Conservation (phyloP, 2,888 invertebrate genomes). For the Drosophila meridionalis region DNA sequence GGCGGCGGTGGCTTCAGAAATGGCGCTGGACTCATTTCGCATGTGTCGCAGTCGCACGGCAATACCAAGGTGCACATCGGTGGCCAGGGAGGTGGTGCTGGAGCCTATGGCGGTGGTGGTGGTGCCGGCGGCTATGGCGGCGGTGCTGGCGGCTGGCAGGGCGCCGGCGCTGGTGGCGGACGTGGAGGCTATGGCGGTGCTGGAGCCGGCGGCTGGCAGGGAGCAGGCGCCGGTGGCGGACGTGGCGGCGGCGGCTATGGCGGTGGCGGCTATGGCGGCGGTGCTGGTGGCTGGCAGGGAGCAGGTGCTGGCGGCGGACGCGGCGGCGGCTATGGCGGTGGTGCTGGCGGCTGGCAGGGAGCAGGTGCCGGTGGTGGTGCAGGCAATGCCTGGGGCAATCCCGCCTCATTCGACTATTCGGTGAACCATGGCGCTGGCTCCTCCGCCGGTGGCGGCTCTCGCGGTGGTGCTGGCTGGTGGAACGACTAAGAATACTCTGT, state of each 20-base stretch:
- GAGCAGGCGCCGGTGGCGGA: constrained; percentile 34
- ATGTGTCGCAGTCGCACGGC: constrained; percentile 65
- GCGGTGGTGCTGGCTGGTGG: constrained; percentile 72
- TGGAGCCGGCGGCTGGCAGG: constrained; percentile 28
- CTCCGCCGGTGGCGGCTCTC: constrained; percentile 52
- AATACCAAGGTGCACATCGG: constrained; percentile 66
- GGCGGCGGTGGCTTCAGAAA: constrained; percentile 52
- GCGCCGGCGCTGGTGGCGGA: constrained; percentile 29
- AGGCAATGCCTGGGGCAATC: constrained; percentile 54
- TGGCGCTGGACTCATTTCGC: constrained; percentile 64
- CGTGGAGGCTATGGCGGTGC: constrained; percentile 28
- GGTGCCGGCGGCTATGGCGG: constrained; percentile 23
- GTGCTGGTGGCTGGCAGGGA: constrained; percentile 28
- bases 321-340: constrained; percentile 26
- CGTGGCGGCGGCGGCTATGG: constrained; percentile 27
- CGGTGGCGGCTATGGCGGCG: constrained; percentile 24
- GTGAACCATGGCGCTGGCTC: constrained; percentile 51
- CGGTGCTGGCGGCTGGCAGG: constrained; percentile 10
- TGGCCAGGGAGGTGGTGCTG: constrained; percentile 32
- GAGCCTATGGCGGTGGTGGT: constrained; percentile 50
- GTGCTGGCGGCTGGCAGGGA: constrained; percentile 1
- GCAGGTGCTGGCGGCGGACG: constrained; percentile 33
- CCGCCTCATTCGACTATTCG: constrained; percentile 49
- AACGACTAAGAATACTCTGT: constrained; percentile 53
- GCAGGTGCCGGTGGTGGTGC: constrained; percentile 30